Base-by-base conservation (phyloP, 2,888 invertebrate species). In the Dryocosmus kuriphilus region DNA sequence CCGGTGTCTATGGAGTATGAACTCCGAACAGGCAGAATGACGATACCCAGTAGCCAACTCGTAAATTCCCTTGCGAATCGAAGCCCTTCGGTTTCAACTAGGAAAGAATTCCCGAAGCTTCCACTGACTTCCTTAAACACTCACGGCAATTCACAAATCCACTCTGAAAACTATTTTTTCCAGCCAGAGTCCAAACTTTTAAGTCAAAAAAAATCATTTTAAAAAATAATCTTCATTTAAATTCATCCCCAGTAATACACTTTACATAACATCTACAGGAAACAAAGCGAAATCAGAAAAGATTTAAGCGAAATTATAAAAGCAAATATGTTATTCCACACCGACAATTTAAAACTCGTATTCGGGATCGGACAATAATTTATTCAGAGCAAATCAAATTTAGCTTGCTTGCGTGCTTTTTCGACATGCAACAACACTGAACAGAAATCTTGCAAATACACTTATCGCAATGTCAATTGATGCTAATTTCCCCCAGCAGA, bases 1-100 rank as follows among this genome's bases (percentile, higher is more conserved):
- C 79, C 60, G 75, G 61, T 67, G 63, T 74, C 77, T 71, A 71
- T 71, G n/a, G 71, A 41, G 38, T 65, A 65, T 41, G 24, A 51
- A 71, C 71, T 51, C 30, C 30, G 30, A 71, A 71, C 46, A 71
- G 71, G 9, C 71, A 71, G 30, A 71, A 71, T 30, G 24, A 71
- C 51, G 71, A 71, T 71, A 71, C 46, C 46, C 51, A 46, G 71
- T 51, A 71, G 71, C 46, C 71, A 51, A 32, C 46, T 71, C 71
- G 71, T 71, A 51, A 71, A 71, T 71, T 51, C 51, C 46, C 51
- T 46, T 27, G 30, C n/a, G 46, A 71, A 51, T 71, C 71, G 51
- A 71, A 71, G 30, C 30, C 71, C 46, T 71, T 51, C n/a, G 30
- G 30, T 51, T 51, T 46, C 51, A n/a, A 35, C 19, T 27, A 67